Percentiles rank a stretch among this genome's conserved stretches.
phyloP scores from a whole-genome alignment of 2,113 vertebrate genomes.

The Alaudala cheleensis region DNA sequence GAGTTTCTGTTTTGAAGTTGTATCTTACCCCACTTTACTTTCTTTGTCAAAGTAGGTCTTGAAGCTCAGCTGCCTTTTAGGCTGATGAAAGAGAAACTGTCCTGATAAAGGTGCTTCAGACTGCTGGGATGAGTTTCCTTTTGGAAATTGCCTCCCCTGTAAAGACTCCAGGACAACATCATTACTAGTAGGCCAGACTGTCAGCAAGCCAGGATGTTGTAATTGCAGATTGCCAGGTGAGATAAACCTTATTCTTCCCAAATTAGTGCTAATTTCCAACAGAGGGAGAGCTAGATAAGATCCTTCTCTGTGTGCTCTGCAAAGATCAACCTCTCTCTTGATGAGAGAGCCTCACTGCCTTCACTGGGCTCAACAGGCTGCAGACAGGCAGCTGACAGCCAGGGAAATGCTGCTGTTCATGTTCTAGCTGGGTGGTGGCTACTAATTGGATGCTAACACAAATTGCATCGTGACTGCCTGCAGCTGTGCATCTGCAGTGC shows the following conservation, averaged over 20 bases:
- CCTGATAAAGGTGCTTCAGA: neutral
- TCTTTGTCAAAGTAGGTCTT: neutral
- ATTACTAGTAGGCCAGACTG: neutral
- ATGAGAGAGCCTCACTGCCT: neutral
- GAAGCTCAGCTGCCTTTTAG: neutral
- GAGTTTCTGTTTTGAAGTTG: neutral
- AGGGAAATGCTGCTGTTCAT: neutral
- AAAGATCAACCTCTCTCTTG: neutral
- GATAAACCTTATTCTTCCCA: neutral
- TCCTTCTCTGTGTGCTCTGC: neutral
- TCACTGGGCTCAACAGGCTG: neutral
- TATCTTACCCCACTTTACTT: neutral
- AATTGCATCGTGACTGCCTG: constrained; percentile 38
- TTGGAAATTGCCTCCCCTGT: neutral
- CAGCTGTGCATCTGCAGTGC: constrained; percentile 45
- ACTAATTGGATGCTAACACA: neutral
- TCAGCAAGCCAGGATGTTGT: neutral
- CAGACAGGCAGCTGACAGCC: constrained; percentile 18
- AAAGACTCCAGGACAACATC: neutral
- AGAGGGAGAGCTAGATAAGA: neutral
- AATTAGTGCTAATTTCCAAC: neutral
- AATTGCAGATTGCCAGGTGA: neutral
- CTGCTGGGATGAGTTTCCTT: neutral
- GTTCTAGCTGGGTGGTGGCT: constrained; percentile 26
- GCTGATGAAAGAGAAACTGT: neutral